Percentiles rank a stretch among this genome's conserved stretches.
These are phyloP conservation scores for Nipponia nippon DNA, from an alignment of 2,113 vertebrate genomes.

Conservation along the genomic window DNA sequence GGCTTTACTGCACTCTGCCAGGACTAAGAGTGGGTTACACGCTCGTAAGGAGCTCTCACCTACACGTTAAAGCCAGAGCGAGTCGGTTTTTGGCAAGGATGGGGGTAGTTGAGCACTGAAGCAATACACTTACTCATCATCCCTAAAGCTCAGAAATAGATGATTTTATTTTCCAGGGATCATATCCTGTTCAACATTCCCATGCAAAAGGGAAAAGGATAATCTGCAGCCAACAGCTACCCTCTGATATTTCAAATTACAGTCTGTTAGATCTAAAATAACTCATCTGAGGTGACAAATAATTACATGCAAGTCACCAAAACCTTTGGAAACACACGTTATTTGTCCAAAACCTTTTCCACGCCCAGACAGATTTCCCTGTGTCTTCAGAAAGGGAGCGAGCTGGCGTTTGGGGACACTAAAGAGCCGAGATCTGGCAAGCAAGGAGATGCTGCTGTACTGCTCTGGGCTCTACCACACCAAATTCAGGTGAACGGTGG, in stretches of 20 bases:
- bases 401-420: background rate
- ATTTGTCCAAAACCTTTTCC: background rate
- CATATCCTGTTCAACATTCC: background rate
- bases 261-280: background rate
- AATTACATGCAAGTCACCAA: background rate
- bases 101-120: background rate
- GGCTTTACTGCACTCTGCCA: background rate
- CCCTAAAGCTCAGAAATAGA: background rate
- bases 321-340: rapidly evolving
- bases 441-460: background rate
- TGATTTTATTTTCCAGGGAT: background rate
- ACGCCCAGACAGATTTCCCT: background rate
- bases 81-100: background rate
- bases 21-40: background rate
- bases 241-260: background rate
- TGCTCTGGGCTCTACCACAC: background rate
- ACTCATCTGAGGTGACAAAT: background rate
- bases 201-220: background rate
- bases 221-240: background rate
- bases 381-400: background rate
- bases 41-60: background rate
- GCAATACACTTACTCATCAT: background rate
- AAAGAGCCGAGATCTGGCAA: background rate
- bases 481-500: background rate
- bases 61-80: rapidly evolving